A percentile compares a stretch with the other conserved stretches of the same genome.
phyloP scores from a whole-genome alignment of 2,113 vertebrate species.

The Colius striatus region DNA sequence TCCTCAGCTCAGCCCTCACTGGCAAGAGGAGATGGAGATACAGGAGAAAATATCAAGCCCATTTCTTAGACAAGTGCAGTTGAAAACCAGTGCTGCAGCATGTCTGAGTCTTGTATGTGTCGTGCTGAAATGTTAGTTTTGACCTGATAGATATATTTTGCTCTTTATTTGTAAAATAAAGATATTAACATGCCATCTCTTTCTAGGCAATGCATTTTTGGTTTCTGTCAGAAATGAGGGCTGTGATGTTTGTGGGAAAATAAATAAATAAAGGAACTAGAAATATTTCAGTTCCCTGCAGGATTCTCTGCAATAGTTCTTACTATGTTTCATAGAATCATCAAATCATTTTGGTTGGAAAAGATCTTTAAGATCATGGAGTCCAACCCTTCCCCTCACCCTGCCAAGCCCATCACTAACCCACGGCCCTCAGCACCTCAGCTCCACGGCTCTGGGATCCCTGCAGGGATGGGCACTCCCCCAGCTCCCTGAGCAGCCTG shows the following conservation, averaged over 20 bases:
- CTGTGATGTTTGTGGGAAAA: not conserved
- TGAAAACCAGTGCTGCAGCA: not conserved
- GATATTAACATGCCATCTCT: not conserved
- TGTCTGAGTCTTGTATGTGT: not conserved
- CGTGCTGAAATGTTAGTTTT: not conserved
- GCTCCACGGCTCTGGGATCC: too few species aligned
- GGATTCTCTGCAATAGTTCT: not conserved
- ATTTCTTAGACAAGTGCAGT: not conserved
- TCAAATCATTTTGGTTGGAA: too few species aligned
- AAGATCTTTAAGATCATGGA: too few species aligned
- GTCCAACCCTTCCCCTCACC: too few species aligned
- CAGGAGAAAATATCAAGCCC: not conserved
- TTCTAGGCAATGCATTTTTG: not conserved
- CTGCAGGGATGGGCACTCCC: too few species aligned
- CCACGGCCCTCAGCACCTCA: too few species aligned
- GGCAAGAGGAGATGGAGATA: not conserved
- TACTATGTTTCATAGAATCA: not conserved
- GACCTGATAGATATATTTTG: not conserved
- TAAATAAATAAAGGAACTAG: not conserved
- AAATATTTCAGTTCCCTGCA: not conserved
- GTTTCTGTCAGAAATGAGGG: not conserved
- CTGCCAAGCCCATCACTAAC: too few species aligned
- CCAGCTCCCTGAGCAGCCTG: too few species aligned
- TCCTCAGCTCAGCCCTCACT: not conserved
- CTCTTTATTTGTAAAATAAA: not conserved